Percentiles rank a stretch among this genome's conserved stretches.
Evolutionary conservation across 2,113 vertebrate genomes (phyloP).

Genomic region (Cavia aperea): DNA sequence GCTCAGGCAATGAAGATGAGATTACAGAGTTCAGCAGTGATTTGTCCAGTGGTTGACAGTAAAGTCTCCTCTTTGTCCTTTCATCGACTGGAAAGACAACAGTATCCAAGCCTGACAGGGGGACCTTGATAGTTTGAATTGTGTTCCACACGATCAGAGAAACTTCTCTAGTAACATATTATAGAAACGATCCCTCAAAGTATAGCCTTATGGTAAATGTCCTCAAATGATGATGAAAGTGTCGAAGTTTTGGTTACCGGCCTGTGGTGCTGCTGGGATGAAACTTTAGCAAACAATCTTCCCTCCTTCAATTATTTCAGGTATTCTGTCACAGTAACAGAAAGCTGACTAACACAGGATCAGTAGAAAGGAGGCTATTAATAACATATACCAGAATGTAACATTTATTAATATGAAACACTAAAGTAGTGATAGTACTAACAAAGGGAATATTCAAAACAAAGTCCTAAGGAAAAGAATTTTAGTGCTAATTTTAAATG

Average conservation of each 20-base stretch:
- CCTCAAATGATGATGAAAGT: no score
- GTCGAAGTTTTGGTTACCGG: not conserved
- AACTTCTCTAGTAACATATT: no score
- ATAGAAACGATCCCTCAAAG: no score
- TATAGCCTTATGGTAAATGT: not conserved
- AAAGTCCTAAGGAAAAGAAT: slow-evolving; percentile 35
- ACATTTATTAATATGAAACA: slow-evolving; percentile 8
- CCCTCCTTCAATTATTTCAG: not conserved
- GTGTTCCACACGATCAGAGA: no score
- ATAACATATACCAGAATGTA: not conserved
- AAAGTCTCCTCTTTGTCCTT: not conserved
- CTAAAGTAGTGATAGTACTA: not conserved
- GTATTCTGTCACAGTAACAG: not conserved
- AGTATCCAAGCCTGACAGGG: not conserved
- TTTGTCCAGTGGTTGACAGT: not conserved
- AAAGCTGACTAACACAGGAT: not conserved
- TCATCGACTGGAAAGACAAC: not conserved
- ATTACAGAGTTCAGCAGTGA: not conserved
- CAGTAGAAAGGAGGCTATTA: not conserved
- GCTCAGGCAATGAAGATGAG: not conserved
- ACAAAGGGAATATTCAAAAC: slow-evolving; percentile 20
- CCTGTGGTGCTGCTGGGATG: not conserved
- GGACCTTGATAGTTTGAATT: not conserved
- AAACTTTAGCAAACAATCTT: not conserved
- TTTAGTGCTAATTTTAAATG: slow-evolving; percentile 31